Evolutionary conservation across 2,113 vertebrate species (phyloP).

Genomic region (Pungitius pungitius): DNA sequence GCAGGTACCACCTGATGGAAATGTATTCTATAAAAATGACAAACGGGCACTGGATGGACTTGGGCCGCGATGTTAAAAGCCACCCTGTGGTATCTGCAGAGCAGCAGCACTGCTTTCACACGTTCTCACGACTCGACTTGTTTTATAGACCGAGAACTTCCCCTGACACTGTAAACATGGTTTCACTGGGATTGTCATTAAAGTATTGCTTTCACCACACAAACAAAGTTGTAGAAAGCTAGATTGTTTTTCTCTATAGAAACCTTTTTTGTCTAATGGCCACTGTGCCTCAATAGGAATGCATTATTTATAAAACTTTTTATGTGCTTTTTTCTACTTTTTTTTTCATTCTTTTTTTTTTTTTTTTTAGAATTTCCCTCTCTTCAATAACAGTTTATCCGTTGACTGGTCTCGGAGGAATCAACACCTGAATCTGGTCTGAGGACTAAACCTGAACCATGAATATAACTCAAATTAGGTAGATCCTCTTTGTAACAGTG

Average conservation of each 20-base stretch:
- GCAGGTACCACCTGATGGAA: slow-evolving; percentile 6
- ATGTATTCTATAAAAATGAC: slow-evolving; percentile 12
- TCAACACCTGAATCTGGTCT: slow-evolving; percentile 71
- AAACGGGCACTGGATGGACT: neutral
- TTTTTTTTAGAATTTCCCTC: slow-evolving; percentile 37
- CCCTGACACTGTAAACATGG: slow-evolving; percentile 84
- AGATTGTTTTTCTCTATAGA: slow-evolving; percentile 80
- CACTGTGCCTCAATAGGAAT: slow-evolving; percentile 77
- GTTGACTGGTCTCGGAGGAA: slow-evolving; percentile 66
- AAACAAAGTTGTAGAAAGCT: slow-evolving; percentile 86
- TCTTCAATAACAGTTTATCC: slow-evolving; percentile 62
- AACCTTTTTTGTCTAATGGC: slow-evolving; percentile 67
- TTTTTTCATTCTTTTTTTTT: slow-evolving; percentile 2
- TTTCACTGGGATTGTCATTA: slow-evolving; percentile 85
- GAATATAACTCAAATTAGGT: slow-evolving; percentile 68
- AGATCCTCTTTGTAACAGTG: slow-evolving; percentile 58
- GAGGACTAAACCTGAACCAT: slow-evolving; percentile 68
- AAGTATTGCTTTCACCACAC: slow-evolving; percentile 87
- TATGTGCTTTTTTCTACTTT: slow-evolving; percentile 76
- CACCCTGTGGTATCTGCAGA: slow-evolving; percentile 23
- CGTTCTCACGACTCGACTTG: slow-evolving; percentile 48
- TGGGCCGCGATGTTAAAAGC: slow-evolving; percentile 32
- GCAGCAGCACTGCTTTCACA: slow-evolving; percentile 28
- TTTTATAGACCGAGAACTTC: slow-evolving; percentile 63
- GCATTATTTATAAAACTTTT: slow-evolving; percentile 79